phyloP scores from a whole-genome alignment of 2,888 invertebrate genomes.

The Acanthosepion pharaonis region DNA sequence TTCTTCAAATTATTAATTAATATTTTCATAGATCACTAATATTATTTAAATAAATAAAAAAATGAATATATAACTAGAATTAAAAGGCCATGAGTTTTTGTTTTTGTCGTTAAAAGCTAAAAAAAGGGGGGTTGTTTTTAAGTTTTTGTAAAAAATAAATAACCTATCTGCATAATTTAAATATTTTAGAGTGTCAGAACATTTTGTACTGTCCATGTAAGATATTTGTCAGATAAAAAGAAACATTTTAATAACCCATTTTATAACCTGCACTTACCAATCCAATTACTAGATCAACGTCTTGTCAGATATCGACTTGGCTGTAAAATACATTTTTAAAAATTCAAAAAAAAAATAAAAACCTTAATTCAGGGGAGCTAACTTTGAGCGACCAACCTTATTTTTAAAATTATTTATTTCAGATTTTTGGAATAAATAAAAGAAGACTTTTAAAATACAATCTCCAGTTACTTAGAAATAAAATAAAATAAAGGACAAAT shows the following conservation, averaged over 20 bases:
- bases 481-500: neutral
- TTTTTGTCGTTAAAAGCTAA: too few relatives aligned
- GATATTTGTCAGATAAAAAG: neutral
- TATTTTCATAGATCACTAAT: too few relatives aligned
- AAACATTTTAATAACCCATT: neutral
- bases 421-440: neutral
- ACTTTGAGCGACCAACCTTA: neutral
- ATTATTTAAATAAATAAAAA: too few relatives aligned
- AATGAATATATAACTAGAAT: too few relatives aligned
- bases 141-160: too few relatives aligned
- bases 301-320: neutral
- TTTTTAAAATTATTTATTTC: neutral
- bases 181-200: neutral
- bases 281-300: neutral
- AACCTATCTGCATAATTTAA: neutral
- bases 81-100: too few relatives aligned
- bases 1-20: too few relatives aligned
- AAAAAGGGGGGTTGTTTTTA: too few relatives aligned
- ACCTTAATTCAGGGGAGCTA: neutral
- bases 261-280: neutral
- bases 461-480: neutral
- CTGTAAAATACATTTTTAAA: neutral
- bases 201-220: neutral
- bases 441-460: neutral
- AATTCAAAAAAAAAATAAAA: neutral